Base-by-base conservation (phyloP, 2,113 vertebrate species). In the Myanophis thanlyinensis region DNA sequence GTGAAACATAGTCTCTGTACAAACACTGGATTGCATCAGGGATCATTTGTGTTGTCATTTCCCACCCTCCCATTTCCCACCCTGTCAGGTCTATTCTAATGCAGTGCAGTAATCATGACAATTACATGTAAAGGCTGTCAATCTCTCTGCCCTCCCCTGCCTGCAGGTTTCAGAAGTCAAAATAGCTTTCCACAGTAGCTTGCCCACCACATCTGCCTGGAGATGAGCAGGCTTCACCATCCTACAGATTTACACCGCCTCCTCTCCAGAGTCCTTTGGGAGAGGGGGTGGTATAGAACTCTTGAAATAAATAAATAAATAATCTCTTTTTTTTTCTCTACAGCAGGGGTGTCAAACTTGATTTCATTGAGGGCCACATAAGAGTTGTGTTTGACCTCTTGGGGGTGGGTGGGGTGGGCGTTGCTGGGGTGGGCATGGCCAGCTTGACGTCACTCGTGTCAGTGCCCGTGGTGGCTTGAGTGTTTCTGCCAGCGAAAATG, bases 131-230 rank as follows among this genome's bases (percentile, higher is more conserved):
- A 96, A 95, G 90, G 67, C 80, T 94, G 94, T 5, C 87, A 53
- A 23, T 53, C 87, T 27, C 93, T 8, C 40, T 23, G 91, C 85
- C 89, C 84, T 90, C 94, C 93, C 95, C 95, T 94, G 93, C 93
- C 95, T 95, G 73, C 73, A 80, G 73, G 35, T 80, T 97, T 97
- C 92, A 97, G 96, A 96, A 97, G 96, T 96, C 96, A 95, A 95
- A 95, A 94, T 93, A 93, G 96, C 95, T 95, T 91, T 94, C 93
- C 94, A 96, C 62, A 95, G 54, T 94, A 97, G 95, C 95, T 97
- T 95, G 92, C 94, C 95, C 95, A 94, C 95, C 95, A 90, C 95
- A 95, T 96, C 95, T 96, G 96, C 94, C 95, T 96, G 88, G 91
- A 95, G 96, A 94, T 93, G 95, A 95, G 94, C 91, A 87, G 95